phyloP scores from a whole-genome alignment of 2,113 vertebrate genomes.

The Ranitomeya variabilis region DNA sequence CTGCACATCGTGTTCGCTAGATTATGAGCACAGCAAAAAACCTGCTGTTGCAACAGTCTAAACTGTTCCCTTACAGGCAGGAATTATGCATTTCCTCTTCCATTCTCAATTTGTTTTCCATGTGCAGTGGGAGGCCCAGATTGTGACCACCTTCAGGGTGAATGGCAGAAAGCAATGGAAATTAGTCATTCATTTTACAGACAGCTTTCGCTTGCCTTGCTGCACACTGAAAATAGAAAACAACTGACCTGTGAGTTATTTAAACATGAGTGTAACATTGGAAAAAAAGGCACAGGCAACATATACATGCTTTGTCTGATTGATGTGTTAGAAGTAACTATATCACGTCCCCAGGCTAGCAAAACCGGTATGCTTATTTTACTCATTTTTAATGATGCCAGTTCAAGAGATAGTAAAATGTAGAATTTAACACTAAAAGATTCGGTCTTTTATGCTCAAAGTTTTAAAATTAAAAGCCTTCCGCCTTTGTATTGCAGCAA shows the following conservation, averaged over 20 bases:
- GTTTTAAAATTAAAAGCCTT: background rate
- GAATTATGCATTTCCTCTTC: slow-evolving; percentile 32
- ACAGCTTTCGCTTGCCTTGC: slow-evolving; percentile 63
- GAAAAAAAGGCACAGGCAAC: slow-evolving; percentile 57
- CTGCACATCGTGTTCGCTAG: slow-evolving; percentile 57
- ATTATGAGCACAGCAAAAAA: slow-evolving; percentile 32
- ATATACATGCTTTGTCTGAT: slow-evolving; percentile 52
- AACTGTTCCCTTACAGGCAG: slow-evolving; percentile 15
- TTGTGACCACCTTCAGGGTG: slow-evolving; percentile 58
- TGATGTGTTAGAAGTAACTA: slow-evolving; percentile 61
- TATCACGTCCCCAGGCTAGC: slow-evolving; percentile 58
- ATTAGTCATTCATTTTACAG: slow-evolving; percentile 68
- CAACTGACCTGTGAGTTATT: slow-evolving; percentile 68
- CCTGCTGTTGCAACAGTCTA: slow-evolving; percentile 1
- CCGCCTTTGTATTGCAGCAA: background rate
- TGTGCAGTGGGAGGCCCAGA: background rate
- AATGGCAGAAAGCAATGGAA: slow-evolving; percentile 57
- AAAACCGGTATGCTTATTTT: slow-evolving; percentile 27
- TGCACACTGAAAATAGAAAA: slow-evolving; percentile 58
- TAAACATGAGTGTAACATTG: slow-evolving; percentile 65
- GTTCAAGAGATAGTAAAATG: background rate
- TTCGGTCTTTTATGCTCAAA: background rate
- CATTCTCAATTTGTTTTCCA: slow-evolving; percentile 31
- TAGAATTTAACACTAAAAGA: slow-evolving; percentile 9
- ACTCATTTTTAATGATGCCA: slow-evolving; percentile 24